A percentile compares a stretch with the other conserved stretches of the same genome.
Conservation (phyloP, 1,140 invertebrate species). For the Melanaphis sacchari region DNA sequence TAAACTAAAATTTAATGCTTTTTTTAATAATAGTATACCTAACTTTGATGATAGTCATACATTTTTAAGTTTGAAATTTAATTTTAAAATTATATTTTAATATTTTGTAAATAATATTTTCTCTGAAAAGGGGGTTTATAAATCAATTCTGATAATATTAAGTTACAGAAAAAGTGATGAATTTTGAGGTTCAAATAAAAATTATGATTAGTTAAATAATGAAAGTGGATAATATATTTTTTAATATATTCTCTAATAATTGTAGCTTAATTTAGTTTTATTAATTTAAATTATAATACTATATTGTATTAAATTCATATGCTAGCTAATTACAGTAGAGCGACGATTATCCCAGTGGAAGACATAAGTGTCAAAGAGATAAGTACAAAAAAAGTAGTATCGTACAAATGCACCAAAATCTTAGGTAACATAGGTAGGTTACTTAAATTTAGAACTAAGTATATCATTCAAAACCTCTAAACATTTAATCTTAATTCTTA, state of each 20-base stretch:
- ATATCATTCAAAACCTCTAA: no score
- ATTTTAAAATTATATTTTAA: neutral
- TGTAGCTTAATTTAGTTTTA: neutral
- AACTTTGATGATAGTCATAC: neutral
- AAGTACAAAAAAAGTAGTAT: no score
- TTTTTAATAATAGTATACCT: neutral
- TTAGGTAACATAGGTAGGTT: no score
- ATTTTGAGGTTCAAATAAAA: neutral
- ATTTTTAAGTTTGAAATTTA: neutral
- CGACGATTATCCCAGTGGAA: no score
- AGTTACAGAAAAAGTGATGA: neutral
- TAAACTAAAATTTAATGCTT: neutral
- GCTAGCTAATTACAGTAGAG: no score
- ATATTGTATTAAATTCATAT: neutral
- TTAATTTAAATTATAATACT: neutral
- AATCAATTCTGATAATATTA: neutral
- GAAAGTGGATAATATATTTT: no score
- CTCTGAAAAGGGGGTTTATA: neutral
- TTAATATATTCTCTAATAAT: neutral
- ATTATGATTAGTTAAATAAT: neutral
- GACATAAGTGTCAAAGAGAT: no score
- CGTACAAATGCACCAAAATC: no score
- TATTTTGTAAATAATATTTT: neutral
- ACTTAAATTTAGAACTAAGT: no score
- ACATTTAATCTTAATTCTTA: no score